These are phyloP conservation scores for Mythimna albipuncta DNA, from an alignment of 2,888 invertebrate species.

Conservation along the genomic window DNA sequence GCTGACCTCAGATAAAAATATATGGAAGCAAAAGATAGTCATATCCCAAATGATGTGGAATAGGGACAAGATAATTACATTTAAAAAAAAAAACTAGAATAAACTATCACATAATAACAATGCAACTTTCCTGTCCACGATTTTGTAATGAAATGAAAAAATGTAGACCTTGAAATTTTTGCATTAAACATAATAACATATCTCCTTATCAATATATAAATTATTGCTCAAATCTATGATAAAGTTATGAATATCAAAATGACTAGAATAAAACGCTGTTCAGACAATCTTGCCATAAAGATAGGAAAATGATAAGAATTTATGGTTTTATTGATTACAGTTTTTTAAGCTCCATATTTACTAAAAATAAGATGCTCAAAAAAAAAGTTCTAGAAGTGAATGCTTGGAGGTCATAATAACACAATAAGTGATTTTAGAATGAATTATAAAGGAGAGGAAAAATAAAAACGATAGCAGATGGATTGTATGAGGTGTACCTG, in stretches of 20 bases:
- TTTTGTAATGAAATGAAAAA: background rate
- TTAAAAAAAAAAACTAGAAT: background rate
- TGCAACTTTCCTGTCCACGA: background rate
- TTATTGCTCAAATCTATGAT: constrained; percentile 41
- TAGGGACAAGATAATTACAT: background rate
- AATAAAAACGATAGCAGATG: too few relatives aligned
- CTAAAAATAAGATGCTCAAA: background rate
- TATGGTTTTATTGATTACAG: constrained; percentile 11
- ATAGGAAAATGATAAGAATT: constrained; percentile 38
- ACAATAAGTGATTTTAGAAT: background rate
- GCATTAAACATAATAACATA: background rate
- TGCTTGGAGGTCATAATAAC: background rate
- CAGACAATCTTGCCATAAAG: constrained; percentile 35
- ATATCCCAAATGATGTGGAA: background rate
- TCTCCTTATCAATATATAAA: constrained; percentile 15
- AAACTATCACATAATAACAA: background rate
- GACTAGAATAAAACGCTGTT: constrained; percentile 39
- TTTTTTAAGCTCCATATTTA: background rate
- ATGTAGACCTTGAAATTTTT: background rate
- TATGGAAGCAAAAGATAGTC: background rate
- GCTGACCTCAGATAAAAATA: background rate
- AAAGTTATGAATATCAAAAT: constrained; percentile 33
- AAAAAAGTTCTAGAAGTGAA: background rate
- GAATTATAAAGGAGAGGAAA: background rate
- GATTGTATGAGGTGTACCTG: too few relatives aligned